Evolutionary conservation across 64 coral and sea anemone genomes (phyloP).

Genomic region (Stichodactyla helianthus): DNA sequence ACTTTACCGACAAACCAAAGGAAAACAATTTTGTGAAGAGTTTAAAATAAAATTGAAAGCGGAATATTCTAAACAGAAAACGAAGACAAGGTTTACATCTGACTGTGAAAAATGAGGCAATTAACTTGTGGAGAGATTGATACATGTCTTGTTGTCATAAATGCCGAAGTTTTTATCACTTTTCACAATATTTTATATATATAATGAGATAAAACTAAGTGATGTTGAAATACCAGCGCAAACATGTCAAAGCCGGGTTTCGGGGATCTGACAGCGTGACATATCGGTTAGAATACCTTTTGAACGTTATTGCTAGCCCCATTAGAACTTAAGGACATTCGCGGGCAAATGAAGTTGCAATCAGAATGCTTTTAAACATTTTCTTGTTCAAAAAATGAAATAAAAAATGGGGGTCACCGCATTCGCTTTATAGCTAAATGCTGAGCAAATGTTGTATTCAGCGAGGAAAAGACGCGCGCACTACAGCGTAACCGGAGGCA

Average conservation of each 20-base stretch:
- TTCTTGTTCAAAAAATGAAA: too few species aligned
- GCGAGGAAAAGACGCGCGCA: too few species aligned
- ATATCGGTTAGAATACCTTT: background rate
- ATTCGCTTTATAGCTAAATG: too few species aligned
- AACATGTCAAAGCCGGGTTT: background rate
- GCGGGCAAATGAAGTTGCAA: background rate
- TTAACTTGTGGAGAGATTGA: background rate
- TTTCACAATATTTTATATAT: background rate
- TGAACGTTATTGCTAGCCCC: background rate
- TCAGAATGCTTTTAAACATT: too few species aligned
- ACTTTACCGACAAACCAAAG: background rate
- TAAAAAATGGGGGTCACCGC: too few species aligned
- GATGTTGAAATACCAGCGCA: background rate
- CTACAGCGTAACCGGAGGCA: too few species aligned
- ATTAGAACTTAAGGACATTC: background rate
- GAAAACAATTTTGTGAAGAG: background rate
- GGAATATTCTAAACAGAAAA: background rate
- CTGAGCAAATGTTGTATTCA: too few species aligned
- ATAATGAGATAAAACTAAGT: background rate
- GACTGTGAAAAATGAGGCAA: background rate
- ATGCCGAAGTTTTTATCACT: background rate
- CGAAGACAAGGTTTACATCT: background rate
- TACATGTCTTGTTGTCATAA: conserved; percentile 6
- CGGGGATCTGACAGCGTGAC: background rate
- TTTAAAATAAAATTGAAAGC: background rate